Base-by-base conservation (phyloP, 2,888 invertebrate species). In the Harpagoxenus sublaevis region DNA sequence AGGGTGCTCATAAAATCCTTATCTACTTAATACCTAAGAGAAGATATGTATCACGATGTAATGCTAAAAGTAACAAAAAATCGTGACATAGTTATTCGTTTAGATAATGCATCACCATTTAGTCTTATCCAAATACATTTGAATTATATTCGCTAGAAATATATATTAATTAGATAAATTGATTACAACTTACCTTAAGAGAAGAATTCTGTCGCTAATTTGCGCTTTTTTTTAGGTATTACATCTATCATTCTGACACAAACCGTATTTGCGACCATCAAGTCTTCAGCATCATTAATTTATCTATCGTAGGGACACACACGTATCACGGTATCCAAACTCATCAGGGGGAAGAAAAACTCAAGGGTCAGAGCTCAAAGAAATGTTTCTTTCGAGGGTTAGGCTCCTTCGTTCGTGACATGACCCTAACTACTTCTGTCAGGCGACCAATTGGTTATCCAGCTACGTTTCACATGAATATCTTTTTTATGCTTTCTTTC, bases 231-330 rank as follows among this genome's bases (percentile, higher is more conserved):
- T 83, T 35, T 23, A 31, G 12, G 57, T 23, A 42, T 48, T 23
- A n/a, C 55, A 83, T 89, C 86, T 74, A 89, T 91, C 89, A 82
- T 83, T 81, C 79, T 91, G 91, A 92, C 91, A 86, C 88, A 89
- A 90, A 92, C 90, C 91, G 89, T 91, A 92, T 91, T 92, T 92
- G 87, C 89, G 85, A 82, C 91, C 89, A 90, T 90, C 90, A 85
- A 35, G 57, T 86, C 88, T 86, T 83, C 84, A 86, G 87, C 87
- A 92, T 93, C 92, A 92, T 93, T 91, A 93, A 93, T 94, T 93
- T 92, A 93, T 93, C 92, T 91, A 92, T 93, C 92, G 89, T 87
- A 86, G 63, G 82, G 89, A 87, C 85, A 89, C 86, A 53, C 53
- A 18, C 51, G 18, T 51, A 51, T 51, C 18, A 88, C 88, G 87